Base-by-base conservation (phyloP, 1,140 invertebrate genomes). In the Mactra quadrangularis region DNA sequence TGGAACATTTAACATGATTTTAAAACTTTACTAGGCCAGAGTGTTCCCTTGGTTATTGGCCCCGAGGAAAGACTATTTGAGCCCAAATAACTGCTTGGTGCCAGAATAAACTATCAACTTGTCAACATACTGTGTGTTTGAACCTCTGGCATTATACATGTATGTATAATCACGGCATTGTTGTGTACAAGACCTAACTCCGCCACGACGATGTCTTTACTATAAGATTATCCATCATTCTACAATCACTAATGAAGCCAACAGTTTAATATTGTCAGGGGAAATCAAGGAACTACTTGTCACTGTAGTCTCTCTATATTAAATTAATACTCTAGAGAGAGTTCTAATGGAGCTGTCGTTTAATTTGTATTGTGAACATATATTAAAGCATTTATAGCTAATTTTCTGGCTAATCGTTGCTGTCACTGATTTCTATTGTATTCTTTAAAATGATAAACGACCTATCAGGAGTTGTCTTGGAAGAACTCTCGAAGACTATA, bases 341-440 rank as follows among this genome's bases (percentile, higher is more conserved):
- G 41, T 22, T 52, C 25, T 82, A 82, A 82, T 82, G 78, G 41
- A 27, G 53, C 0, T 53, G 66, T 71, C 68, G 25, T 82, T 82
- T 82, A 82, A 82, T 82, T 82, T 82, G 78, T 82, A 82, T 82
- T 82, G 78, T 82, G 78, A 82, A 82, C 78, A 82, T 82, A 82
- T 82, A 82, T 66, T 60, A 82, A 72, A 82, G 13, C 55, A 59
- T 82, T 82, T 82, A 82, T 33, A 25, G 59, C 38, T 68, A 68
- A 78, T 78, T 55, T 68, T 78, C 19, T 68, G 76, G 55, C 60
- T 78, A 66, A 77, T 62, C 74, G 74, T 29, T n/a, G n/a, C 50
- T 38, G 74, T 47, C 74, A 19, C 19, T 50, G 33, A 62, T 60
- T 57, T 45, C 27, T 38, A 62, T 77, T 50, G 50, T 33, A 29